Conservation (phyloP, 2,888 invertebrate genomes). For the Eugnorisma glareosa region DNA sequence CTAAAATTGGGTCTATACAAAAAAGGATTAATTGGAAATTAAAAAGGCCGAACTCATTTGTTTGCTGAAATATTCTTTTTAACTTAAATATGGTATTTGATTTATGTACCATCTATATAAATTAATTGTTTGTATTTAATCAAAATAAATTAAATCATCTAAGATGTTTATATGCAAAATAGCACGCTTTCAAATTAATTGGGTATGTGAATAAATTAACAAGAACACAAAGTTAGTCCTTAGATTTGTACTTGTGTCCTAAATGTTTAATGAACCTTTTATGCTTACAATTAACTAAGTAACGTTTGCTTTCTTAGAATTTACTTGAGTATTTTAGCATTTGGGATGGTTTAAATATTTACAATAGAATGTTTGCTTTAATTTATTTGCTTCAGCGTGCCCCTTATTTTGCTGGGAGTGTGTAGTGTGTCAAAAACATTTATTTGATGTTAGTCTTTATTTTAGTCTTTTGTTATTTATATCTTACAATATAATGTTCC, state of each 20-base stretch:
- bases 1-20: background rate
- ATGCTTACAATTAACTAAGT: slow-evolving; percentile 42
- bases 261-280: slow-evolving; percentile 49
- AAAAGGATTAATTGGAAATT: background rate
- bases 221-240: slow-evolving; percentile 25
- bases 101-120: background rate
- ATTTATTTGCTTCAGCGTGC: background rate
- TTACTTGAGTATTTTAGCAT: slow-evolving; percentile 9
- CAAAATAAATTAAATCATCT: slow-evolving; percentile 6
- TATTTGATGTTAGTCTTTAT: background rate
- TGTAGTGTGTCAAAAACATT: background rate
- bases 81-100: background rate
- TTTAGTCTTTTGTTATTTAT: background rate
- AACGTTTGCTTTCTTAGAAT: slow-evolving; percentile 29
- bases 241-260: slow-evolving; percentile 25
- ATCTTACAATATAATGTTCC: no score
- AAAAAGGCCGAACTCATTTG: background rate
- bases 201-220: slow-evolving; percentile 36
- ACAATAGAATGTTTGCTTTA: slow-evolving; percentile 11
- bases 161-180: slow-evolving; percentile 22
- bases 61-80: background rate
- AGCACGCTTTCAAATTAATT: slow-evolving; percentile 31
- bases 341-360: slow-evolving; percentile 36
- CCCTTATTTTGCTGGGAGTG: background rate
- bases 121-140: background rate